Conservation (phyloP, 2,888 invertebrate species). For the Scaptomyza flava region DNA sequence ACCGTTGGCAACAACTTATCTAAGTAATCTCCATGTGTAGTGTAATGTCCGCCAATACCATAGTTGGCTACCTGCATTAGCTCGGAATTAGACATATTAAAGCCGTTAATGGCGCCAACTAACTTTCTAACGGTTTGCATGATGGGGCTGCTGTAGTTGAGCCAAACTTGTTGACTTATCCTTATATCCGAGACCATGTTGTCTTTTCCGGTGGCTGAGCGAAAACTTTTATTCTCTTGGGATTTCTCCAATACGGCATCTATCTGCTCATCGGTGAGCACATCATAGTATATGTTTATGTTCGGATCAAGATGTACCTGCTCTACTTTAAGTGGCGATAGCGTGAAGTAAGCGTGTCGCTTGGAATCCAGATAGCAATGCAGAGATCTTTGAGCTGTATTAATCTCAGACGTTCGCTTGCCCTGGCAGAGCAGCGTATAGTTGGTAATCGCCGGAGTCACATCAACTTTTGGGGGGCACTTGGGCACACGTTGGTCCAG, state of each 20-base stretch:
- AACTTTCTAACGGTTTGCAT: slow-evolving; percentile 30
- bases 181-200: not conserved
- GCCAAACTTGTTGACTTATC: slow-evolving; percentile 62
- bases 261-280: slow-evolving; percentile 94
- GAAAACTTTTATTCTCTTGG: slow-evolving; percentile 21
- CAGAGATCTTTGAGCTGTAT: not conserved
- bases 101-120: slow-evolving; percentile 90
- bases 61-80: slow-evolving; percentile 98
- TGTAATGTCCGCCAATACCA: slow-evolving; percentile 99
- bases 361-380: slow-evolving; percentile 54
- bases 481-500: slow-evolving; percentile 27
- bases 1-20: not conserved
- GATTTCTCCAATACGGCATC: slow-evolving; percentile 83
- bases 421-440: slow-evolving; percentile 68
- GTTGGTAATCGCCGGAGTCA: slow-evolving; percentile 15
- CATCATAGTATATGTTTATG: slow-evolving; percentile 93
- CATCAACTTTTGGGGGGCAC: accelerated
- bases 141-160: slow-evolving; percentile 42
- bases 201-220: slow-evolving; percentile 48
- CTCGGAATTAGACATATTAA: slow-evolving; percentile 94
- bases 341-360: slow-evolving; percentile 87
- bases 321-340: slow-evolving; percentile 92
- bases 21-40: slow-evolving; percentile 97
- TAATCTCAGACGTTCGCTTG: slow-evolving; percentile 21
- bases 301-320: slow-evolving; percentile 91